Evolutionary conservation across 2,797 vertebrate species (phyloP), one percentile per base, ranked within the genome.

Genomic region (Bufotes viridis): DNA sequence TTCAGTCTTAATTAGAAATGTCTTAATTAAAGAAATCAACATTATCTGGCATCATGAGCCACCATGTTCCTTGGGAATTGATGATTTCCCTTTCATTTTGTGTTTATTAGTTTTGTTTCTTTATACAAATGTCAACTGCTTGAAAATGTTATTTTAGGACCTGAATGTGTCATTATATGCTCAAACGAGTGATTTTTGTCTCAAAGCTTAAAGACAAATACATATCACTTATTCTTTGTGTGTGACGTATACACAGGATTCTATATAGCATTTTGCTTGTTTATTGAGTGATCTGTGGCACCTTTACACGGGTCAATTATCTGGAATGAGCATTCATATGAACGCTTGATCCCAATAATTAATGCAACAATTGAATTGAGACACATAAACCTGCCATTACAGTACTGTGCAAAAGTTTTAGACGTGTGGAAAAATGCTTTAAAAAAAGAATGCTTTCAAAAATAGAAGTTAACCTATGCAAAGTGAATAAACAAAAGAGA

Each of bases 31-130:
- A 53, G 13, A 78, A 78, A 51, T 20, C 18, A 24, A 55, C 12
- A 11, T 13, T 55, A 55, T 78, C 49, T 78, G 51, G 22, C 75
- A 75, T 72, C 72, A 74, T 49, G 6, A 49, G 7, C 34, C 9
- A 1, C 8, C 72, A 75, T 75, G 42, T 75, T 75, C 1, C 72
- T 75, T 78, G 75, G 75, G 75, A 78, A 78, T 78, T 53, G 51
- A 78, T 55, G 12, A 55, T 55, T n/a, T 55, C 6, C 51, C 49
- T 53, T 78, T 53, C 3, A 55, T 55, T 78, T n/a, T 24, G 12
- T 24, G 12, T 78, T 78, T 78, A 55, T 55, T 55, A 75, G 72
- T 14, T 76, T 34, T 34, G 15, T 42, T 49, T 74, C 15, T 53
- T 53, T 78, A 53, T 53, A 29, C 53, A 76, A 42, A 76, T 76